Conservation (phyloP, 2,113 vertebrate species). For the Ptilorrhoa leucosticta region DNA sequence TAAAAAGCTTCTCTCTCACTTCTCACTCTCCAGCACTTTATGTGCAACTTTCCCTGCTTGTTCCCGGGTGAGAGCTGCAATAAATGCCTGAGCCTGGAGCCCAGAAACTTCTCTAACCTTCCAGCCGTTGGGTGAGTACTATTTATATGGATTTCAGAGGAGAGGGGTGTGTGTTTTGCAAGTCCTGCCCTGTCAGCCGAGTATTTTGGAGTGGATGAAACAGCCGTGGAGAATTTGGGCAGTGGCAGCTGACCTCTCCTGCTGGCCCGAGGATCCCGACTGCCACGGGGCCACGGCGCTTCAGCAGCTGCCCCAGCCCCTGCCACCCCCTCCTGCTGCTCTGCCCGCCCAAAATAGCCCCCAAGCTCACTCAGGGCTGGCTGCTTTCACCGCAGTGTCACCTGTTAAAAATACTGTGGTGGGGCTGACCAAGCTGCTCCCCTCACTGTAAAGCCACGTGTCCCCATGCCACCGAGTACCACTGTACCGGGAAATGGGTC, state of each 20-base stretch:
- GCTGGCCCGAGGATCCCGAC: background rate
- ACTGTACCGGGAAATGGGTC: background rate
- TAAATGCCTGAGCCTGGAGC: constrained; percentile 51
- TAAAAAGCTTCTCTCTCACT: background rate
- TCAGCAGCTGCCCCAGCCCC: background rate
- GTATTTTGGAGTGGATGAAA: constrained; percentile 79
- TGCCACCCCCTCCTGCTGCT: background rate
- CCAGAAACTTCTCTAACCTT: constrained; percentile 78
- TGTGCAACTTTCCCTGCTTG: background rate
- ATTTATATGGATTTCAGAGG: constrained; percentile 63
- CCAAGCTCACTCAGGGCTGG: background rate
- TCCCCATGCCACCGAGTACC: background rate
- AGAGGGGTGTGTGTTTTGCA: constrained; percentile 52
- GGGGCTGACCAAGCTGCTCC: background rate
- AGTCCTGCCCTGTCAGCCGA: constrained; percentile 63
- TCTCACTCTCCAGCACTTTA: background rate
- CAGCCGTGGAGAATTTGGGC: constrained; percentile 69
- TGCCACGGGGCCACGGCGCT: background rate
- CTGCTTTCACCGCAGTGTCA: constrained; percentile 11
- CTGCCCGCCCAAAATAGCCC: constrained; percentile 62
- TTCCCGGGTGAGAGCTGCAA: constrained; percentile 39
- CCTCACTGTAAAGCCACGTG: background rate
- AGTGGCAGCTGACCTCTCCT: constrained; percentile 63
- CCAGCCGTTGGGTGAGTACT: constrained; percentile 39
- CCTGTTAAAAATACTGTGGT: constrained; percentile 10